These are phyloP conservation scores for Aelia acuminata DNA, from an alignment of 2,888 invertebrate species.

Conservation along the genomic window DNA sequence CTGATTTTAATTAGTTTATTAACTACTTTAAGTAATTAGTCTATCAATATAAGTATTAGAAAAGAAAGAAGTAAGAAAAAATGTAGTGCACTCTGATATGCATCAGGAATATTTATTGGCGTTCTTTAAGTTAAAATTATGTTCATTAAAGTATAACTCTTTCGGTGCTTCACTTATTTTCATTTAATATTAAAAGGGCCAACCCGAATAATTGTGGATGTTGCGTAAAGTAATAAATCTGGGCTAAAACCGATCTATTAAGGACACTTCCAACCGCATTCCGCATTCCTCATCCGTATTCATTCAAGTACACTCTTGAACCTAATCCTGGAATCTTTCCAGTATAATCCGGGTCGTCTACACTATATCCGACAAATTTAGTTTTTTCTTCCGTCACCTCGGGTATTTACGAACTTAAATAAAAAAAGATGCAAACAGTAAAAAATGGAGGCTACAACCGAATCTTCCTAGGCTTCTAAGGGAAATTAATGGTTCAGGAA, in stretches of 20 bases:
- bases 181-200: too few species aligned
- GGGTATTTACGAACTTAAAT: neutral
- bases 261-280: neutral
- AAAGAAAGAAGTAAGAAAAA: too few species aligned
- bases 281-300: constrained; percentile 2
- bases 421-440: neutral
- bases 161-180: too few species aligned
- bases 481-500: neutral
- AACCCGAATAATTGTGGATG: too few species aligned
- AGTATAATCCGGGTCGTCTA: neutral
- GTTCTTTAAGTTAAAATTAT: too few species aligned
- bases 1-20: too few species aligned
- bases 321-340: constrained; percentile 4
- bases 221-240: too few species aligned
- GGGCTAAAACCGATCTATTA: neutral
- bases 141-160: too few species aligned
- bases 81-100: too few species aligned
- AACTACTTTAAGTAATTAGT: too few species aligned
- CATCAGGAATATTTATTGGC: too few species aligned
- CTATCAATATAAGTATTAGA: too few species aligned
- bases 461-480: constrained; percentile 2
- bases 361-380: neutral
- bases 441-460: neutral
- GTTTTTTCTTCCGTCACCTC: neutral
- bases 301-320: neutral